Evolutionary conservation across 1,140 invertebrate species (phyloP).

Genomic region (Magallana gigas): DNA sequence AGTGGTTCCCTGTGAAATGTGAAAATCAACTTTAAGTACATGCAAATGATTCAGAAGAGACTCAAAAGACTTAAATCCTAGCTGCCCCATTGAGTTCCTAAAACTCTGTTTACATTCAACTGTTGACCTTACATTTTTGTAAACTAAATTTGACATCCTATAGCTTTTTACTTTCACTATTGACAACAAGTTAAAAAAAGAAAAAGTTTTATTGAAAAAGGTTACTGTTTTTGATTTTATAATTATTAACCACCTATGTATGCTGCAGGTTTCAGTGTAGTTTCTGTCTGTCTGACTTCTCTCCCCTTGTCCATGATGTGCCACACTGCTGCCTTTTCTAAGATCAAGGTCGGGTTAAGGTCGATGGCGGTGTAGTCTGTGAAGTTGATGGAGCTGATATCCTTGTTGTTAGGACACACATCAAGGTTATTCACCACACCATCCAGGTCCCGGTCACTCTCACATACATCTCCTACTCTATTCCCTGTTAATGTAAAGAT

Average conservation of each 20-base stretch:
- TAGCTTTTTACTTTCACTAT: no score
- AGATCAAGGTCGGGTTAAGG: constrained; percentile 55
- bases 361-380: constrained; percentile 53
- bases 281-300: constrained; percentile 57
- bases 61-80: not conserved
- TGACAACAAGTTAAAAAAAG: no score
- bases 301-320: constrained; percentile 56
- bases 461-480: constrained; percentile 66
- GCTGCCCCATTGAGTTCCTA: no score
- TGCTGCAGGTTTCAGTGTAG: constrained; percentile 58
- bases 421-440: constrained; percentile 60
- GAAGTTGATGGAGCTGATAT: constrained; percentile 57
- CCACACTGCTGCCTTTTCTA: constrained; percentile 52
- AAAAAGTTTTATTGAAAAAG: no score
- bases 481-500: constrained; percentile 54
- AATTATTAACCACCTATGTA: constrained; percentile 56
- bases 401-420: constrained; percentile 61
- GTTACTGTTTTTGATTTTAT: no score
- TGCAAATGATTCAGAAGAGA: not conserved
- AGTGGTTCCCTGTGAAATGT: constrained; percentile 3
- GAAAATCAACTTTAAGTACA: no score
- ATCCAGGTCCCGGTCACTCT: constrained; percentile 64
- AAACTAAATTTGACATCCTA: no score
- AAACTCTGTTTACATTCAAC: no score
- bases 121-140: no score